phyloP scores from a whole-genome alignment of 2,113 vertebrate species.

The Thamnaconus septentrionalis region DNA sequence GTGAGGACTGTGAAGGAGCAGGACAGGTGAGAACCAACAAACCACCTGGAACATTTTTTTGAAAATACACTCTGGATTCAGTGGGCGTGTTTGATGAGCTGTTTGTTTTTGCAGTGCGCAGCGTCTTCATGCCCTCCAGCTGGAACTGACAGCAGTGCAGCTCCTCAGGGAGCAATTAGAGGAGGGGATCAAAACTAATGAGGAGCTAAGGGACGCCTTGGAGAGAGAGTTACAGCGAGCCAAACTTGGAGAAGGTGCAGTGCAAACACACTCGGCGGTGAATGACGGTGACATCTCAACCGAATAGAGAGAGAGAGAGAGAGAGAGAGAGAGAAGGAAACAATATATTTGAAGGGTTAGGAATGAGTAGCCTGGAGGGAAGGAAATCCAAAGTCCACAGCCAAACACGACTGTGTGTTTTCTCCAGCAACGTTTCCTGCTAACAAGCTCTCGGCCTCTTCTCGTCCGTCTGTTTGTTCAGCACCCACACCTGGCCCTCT shows the following conservation, averaged over 20 bases:
- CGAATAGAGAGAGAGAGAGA: neutral
- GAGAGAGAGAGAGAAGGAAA: neutral
- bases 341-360: neutral
- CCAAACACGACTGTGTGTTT: slow-evolving; percentile 10
- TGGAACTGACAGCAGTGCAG: slow-evolving; percentile 81
- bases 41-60: neutral
- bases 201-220: slow-evolving; percentile 81
- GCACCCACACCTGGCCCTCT: slow-evolving; percentile 25
- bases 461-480: slow-evolving; percentile 19
- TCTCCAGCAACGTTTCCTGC: slow-evolving; percentile 18
- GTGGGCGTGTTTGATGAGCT: neutral
- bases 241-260: slow-evolving; percentile 82
- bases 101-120: slow-evolving; percentile 62
- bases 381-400: neutral
- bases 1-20: slow-evolving; percentile 86
- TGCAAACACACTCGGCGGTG: slow-evolving; percentile 40
- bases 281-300: slow-evolving; percentile 28
- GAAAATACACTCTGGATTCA: neutral
- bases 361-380: neutral
- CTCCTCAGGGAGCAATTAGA: slow-evolving; percentile 87
- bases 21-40: slow-evolving; percentile 78
- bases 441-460: slow-evolving; percentile 15
- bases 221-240: slow-evolving; percentile 82
- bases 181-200: slow-evolving; percentile 79
- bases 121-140: slow-evolving; percentile 79